Evolutionary conservation across 2,888 invertebrate species (phyloP).

Genomic region (Stegana nigrithorax): DNA sequence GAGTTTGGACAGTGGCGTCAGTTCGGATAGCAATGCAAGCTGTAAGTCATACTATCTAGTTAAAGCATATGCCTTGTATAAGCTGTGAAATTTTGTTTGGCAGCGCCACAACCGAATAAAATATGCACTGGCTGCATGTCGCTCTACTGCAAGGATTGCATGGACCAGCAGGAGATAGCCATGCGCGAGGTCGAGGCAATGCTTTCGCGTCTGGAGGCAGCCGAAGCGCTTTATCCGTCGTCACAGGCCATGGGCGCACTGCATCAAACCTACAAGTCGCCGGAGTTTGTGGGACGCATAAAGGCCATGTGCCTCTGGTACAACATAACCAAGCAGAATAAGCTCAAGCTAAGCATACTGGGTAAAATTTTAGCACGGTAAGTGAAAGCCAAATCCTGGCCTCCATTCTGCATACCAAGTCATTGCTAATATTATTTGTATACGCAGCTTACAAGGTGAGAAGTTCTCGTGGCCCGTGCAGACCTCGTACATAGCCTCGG

Average conservation of each 20-base stretch:
- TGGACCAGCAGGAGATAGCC: constrained; percentile 79
- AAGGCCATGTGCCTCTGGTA: constrained; percentile 91
- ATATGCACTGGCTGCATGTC: constrained; percentile 77
- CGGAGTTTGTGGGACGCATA: constrained; percentile 66
- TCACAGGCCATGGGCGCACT: constrained; percentile 81
- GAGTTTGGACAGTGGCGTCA: constrained; percentile 65
- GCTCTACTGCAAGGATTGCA: constrained; percentile 78
- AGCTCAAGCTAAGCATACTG: constrained; percentile 81
- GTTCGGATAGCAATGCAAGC: constrained; percentile 60
- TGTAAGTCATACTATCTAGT: constrained; percentile 48
- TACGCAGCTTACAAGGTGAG: constrained; percentile 62
- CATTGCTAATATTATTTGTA: neutral
- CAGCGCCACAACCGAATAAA: constrained; percentile 52
- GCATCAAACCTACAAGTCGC: constrained; percentile 73
- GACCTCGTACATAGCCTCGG: constrained; percentile 60
- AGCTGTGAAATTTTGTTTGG: constrained; percentile 1
- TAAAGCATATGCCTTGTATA: no score
- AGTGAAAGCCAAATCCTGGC: neutral
- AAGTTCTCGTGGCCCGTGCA: constrained; percentile 68
- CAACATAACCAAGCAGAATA: constrained; percentile 87
- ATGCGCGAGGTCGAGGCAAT: constrained; percentile 80
- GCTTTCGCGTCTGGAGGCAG: constrained; percentile 79
- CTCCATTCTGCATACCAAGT: neutral
- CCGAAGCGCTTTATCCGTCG: constrained; percentile 86
- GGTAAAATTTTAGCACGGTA: constrained; percentile 74